Evolutionary conservation across 2,113 vertebrate species (phyloP).

Genomic region (Nerophis ophidion): DNA sequence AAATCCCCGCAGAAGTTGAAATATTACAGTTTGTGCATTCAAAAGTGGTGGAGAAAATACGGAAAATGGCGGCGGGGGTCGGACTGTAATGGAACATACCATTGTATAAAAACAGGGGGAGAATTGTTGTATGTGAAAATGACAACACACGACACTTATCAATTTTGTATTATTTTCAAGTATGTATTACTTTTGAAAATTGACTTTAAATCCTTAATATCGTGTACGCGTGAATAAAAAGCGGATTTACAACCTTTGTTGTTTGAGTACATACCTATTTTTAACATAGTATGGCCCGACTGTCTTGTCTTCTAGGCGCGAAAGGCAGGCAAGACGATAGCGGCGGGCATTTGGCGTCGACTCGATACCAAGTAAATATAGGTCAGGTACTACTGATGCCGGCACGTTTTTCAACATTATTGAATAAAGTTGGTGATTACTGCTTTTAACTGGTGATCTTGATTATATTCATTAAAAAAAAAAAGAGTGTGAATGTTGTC

Average conservation of each 20-base stretch:
- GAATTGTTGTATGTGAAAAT: not conserved
- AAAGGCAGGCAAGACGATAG: constrained; percentile 28
- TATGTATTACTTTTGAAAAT: rapidly evolving
- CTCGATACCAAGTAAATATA: too few relatives aligned
- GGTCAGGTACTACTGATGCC: too few relatives aligned
- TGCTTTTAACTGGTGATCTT: too few relatives aligned
- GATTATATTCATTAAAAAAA: too few relatives aligned
- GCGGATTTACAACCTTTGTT: not conserved
- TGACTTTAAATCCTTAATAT: rapidly evolving
- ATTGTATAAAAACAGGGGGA: constrained; percentile 32
- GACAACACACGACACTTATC: not conserved
- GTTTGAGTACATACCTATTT: constrained; percentile 1
- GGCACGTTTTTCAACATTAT: too few relatives aligned
- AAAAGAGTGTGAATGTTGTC: too few relatives aligned
- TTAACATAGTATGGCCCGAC: constrained; percentile 33
- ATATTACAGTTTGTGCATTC: constrained; percentile 25
- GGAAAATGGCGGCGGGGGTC: constrained; percentile 77
- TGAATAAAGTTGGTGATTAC: too few relatives aligned
- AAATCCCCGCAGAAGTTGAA: constrained; percentile 12
- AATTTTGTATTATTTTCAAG: rapidly evolving
- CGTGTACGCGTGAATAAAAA: not conserved
- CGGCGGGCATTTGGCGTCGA: too few relatives aligned
- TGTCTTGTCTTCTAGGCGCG: constrained; percentile 58
- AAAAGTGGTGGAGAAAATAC: constrained; percentile 57
- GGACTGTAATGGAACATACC: constrained; percentile 50